Percentiles rank a stretch among this genome's conserved stretches.
Conservation (phyloP, 2,113 vertebrate genomes). For the Ascaphus truei region DNA sequence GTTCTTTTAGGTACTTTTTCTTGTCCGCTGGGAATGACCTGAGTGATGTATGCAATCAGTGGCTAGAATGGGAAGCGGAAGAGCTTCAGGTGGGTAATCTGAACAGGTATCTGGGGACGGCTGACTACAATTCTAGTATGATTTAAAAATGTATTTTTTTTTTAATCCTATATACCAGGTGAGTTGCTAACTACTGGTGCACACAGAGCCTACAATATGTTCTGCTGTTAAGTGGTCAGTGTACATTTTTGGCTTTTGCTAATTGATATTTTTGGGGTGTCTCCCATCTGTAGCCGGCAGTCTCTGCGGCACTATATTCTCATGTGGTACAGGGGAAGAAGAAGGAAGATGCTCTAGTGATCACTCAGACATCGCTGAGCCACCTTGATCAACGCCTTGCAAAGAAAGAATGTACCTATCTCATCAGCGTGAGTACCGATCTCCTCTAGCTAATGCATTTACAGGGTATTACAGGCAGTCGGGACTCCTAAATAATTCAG, state of each 20-base stretch:
- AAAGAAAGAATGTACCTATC: slow-evolving; percentile 54
- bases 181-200: no score
- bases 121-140: no score
- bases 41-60: slow-evolving; percentile 69
- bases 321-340: slow-evolving; percentile 73
- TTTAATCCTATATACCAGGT: no score
- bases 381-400: slow-evolving; percentile 72
- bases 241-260: no score
- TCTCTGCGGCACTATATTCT: slow-evolving; percentile 65
- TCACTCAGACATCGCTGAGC: slow-evolving; percentile 56
- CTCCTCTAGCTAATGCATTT: neutral
- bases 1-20: slow-evolving; percentile 72
- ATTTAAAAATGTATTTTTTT: neutral
- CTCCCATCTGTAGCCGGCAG: slow-evolving; percentile 59
- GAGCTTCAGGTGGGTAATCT: slow-evolving; percentile 73
- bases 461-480: no score
- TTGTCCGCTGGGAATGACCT: slow-evolving; percentile 66
- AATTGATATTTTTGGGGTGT: neutral
- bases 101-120: no score
- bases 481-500: no score
- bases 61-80: slow-evolving; percentile 88
- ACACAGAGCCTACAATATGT: no score
- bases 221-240: no score
- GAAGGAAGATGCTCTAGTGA: slow-evolving; percentile 53
- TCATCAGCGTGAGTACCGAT: slow-evolving; percentile 69